These are phyloP conservation scores for Drosophila grimshawi DNA, from an alignment of 1,140 invertebrate species.

Conservation along the genomic window DNA sequence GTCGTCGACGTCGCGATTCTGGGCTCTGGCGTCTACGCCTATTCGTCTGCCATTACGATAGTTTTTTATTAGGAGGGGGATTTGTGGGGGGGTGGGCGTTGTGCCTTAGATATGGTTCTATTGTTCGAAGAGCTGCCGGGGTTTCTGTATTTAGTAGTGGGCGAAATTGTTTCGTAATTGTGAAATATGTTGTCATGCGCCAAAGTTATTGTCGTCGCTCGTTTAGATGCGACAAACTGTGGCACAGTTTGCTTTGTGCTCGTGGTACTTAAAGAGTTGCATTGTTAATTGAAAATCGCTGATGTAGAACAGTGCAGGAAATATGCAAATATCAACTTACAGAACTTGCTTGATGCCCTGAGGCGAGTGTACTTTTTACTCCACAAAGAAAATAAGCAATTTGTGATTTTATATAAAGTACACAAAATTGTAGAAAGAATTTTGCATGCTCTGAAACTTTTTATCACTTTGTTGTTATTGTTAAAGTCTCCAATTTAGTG, in stretches of 20 bases:
- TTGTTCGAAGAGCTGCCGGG: constrained; percentile 65
- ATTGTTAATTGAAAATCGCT: constrained; percentile 9
- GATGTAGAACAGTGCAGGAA: neutral
- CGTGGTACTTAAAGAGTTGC: constrained; percentile 28
- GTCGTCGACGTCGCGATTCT: constrained; percentile 58
- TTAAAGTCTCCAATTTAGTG: constrained; percentile 9
- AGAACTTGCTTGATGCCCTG: neutral
- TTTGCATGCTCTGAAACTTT: too few species aligned
- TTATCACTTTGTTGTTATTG: neutral
- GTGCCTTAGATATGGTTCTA: constrained; percentile 47
- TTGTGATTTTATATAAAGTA: neutral
- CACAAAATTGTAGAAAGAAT: constrained; percentile 14
- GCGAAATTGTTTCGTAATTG: constrained; percentile 81
- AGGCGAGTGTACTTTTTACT: too few species aligned
- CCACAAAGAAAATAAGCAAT: too few species aligned
- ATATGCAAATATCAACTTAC: neutral
- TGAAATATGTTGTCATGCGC: constrained; percentile 79
- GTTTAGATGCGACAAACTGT: constrained; percentile 71
- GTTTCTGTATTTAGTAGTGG: constrained; percentile 64
- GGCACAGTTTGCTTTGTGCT: constrained; percentile 55
- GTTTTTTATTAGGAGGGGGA: neutral
- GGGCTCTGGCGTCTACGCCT: constrained; percentile 61
- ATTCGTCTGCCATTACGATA: constrained; percentile 58
- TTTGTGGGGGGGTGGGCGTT: neutral
- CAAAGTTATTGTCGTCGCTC: constrained; percentile 56